These are phyloP conservation scores for Mormyrus iriodes DNA, from an alignment of 2,113 vertebrate species.

Conservation along the genomic window DNA sequence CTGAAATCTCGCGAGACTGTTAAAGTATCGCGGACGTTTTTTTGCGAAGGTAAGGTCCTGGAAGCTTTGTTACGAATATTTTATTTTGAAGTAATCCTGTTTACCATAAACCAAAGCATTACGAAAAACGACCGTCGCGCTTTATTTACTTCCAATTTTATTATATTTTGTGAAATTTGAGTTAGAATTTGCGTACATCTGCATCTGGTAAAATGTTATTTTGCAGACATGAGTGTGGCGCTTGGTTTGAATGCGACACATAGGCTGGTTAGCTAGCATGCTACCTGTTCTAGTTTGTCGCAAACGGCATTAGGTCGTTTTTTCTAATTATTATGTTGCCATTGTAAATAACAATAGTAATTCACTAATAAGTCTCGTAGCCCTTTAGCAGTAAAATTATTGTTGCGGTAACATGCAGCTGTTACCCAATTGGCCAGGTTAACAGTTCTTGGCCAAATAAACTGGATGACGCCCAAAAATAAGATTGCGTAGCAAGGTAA, in stretches of 20 bases:
- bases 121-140: not conserved
- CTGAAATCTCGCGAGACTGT: constrained; percentile 52
- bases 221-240: constrained; percentile 14
- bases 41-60: constrained; percentile 64
- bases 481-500: not conserved
- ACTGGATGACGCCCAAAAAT: not conserved
- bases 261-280: not conserved
- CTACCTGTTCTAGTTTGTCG: not conserved
- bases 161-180: not conserved
- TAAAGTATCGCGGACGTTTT: constrained; percentile 1
- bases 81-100: not conserved
- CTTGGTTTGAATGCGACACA: constrained; percentile 16
- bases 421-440: not conserved
- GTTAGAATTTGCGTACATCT: not conserved
- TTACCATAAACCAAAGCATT: not conserved
- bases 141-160: not conserved
- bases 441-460: not conserved
- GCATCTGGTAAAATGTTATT: not conserved
- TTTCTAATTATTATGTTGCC: not conserved
- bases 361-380: not conserved
- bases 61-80: constrained; percentile 49
- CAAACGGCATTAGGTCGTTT: not conserved
- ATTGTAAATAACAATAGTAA: not conserved
- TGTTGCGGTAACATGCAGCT: not conserved
- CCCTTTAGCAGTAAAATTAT: not conserved